These are phyloP conservation scores for Apamea monoglypha DNA, from an alignment of 2,888 invertebrate genomes.

Conservation along the genomic window DNA sequence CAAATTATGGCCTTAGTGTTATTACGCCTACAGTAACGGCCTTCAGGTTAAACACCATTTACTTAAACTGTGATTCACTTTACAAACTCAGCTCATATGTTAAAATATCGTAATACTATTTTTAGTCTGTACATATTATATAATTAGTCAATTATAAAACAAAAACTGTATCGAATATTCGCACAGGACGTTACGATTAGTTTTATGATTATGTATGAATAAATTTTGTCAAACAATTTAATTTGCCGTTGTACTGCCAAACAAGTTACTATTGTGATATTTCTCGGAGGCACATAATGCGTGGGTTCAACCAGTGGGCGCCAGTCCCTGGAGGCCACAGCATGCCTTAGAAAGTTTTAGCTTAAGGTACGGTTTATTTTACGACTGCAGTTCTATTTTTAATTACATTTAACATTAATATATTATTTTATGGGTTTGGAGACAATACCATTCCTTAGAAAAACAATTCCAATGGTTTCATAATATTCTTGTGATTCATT, in stretches of 20 bases:
- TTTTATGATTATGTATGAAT: conserved; percentile 70
- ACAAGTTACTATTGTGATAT: conserved; percentile 59
- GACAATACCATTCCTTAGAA: conserved; percentile 26
- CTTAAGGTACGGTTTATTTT: conserved; percentile 25
- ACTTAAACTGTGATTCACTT: conserved; percentile 88
- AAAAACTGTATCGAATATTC: conserved; percentile 74
- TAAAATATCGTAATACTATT: conserved; percentile 70
- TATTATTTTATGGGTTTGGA: conserved; percentile 13
- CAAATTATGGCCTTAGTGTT: conserved; percentile 79
- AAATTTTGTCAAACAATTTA: conserved; percentile 61
- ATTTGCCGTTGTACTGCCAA: conserved; percentile 67
- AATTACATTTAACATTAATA: conserved; percentile 13
- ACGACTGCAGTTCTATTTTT: conserved; percentile 23
- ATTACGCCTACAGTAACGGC: conserved; percentile 80
- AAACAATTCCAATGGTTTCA: conserved; percentile 24
- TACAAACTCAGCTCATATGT: conserved; percentile 85
- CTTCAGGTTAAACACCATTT: conserved; percentile 84
- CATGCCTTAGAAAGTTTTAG: conserved; percentile 35
- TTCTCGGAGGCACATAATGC: conserved; percentile 48
- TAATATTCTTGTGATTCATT: conserved; percentile 18
- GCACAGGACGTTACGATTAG: conserved; percentile 71
- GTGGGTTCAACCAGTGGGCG: conserved; percentile 19
- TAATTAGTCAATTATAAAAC: conserved; percentile 77
- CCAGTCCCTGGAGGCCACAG: conserved; percentile 8
- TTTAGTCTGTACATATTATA: conserved; percentile 74